Evolutionary conservation across 1,140 invertebrate species (phyloP), one percentile per base, ranked within the genome.

Genomic region (Scylla paramamosain): DNA sequence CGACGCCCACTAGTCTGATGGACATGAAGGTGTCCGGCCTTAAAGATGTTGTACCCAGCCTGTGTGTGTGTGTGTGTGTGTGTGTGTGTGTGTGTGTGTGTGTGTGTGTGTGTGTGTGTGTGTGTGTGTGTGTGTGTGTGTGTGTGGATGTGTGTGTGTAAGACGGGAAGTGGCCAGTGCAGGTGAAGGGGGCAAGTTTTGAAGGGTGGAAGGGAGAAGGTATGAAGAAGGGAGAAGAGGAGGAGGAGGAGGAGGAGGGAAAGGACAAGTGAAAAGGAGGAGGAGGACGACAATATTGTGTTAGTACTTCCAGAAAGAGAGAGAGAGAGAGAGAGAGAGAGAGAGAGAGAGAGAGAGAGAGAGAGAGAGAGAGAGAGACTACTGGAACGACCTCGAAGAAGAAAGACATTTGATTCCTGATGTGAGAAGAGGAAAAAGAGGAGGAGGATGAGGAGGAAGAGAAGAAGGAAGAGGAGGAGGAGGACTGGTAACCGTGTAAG

Each of bases 11-110:
- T 39, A 14, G 31, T 46, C 84, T 87, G 39, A 87, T 87, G 31
- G 31, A 39, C 84, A 87, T 39, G 84, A 87, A 32, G 84, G 84
- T 87, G 84, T 46, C 31, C 39, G 67, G 67, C 67, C 67, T 77
- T 77, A 77, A 39, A 87, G 84, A 46, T 87, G 84, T 87, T 39
- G 84, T 87, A 87, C 31, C 84, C 6, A 10, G 39, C 84, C 31
- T 46, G 0, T 25, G 39, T 46, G 39, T 46, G 39, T 46, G 39
- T 46, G 39, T n/a, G 39, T 46, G 39, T 46, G 39, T 46, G 39
- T 46, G 84, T 46, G 39, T 46, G 39, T 46, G 84, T 46, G 39
- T 46, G 39, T 46, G 39, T 87, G 39, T 46, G 31, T 32, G 31
- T 32, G 31, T 32, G 31, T 32, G 31, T 32, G 31, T 32, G 31